A percentile compares a stretch with the other conserved stretches of the same genome.
Evolutionary conservation across 2,113 vertebrate genomes (phyloP).

Genomic region (Thomomys bottae): DNA sequence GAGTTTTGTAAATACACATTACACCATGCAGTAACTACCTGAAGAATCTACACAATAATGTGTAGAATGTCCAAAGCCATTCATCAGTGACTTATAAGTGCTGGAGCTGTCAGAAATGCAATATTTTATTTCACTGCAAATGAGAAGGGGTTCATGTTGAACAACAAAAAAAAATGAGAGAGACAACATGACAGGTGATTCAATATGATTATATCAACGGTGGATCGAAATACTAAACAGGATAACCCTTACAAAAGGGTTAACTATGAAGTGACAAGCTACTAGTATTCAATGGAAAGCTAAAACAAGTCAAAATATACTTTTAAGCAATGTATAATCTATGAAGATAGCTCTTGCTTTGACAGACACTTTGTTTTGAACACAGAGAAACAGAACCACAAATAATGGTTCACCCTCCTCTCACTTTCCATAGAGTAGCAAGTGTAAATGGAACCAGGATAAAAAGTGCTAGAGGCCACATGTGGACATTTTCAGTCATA

Average conservation of each 20-base stretch:
- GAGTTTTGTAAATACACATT: background rate
- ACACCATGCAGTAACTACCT: background rate
- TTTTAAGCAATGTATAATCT: background rate
- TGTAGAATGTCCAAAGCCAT: background rate
- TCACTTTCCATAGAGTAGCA: background rate
- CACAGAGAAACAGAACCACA: background rate
- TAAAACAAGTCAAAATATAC: constrained; percentile 16
- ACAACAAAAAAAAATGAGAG: background rate
- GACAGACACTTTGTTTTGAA: background rate
- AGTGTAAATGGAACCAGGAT: background rate
- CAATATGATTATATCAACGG: background rate
- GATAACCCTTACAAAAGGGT: background rate
- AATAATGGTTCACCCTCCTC: background rate
- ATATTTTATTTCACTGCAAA: constrained; percentile 1
- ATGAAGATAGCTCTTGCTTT: background rate
- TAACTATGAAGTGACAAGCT: background rate
- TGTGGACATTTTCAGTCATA: background rate
- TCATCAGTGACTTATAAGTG: background rate
- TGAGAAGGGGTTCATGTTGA: background rate
- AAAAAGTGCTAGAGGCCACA: constrained; percentile 45
- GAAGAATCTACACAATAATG: background rate
- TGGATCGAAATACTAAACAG: background rate
- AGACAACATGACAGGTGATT: background rate
- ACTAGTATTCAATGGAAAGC: background rate
- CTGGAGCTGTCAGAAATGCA: background rate